Evolutionary conservation across 2,797 vertebrate species (phyloP), one percentile per base, ranked within the genome.

Genomic region (Mastacembelus armatus): DNA sequence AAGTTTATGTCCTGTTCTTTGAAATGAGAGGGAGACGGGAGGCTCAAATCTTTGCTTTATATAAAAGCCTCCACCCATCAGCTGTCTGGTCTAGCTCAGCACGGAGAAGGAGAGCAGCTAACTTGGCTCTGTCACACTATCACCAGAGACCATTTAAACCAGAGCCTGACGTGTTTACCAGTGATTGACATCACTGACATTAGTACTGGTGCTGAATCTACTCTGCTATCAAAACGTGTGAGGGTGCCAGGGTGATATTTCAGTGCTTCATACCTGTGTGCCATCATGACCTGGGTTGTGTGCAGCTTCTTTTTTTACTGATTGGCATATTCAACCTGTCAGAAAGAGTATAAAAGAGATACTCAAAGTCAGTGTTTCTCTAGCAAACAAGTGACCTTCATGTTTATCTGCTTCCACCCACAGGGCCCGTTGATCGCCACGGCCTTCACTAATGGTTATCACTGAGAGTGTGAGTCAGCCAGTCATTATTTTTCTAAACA

Each of bases 381-480:
- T n/a, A n/a, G 47, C 33, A 14, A 10, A 10, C 21, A 66, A 7
- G 1, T 67, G 11, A 69, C 35, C 11, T 52, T 33, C 21, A 69
- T 80, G 18, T 18, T 11, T 48, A 29, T 62, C 2, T 65, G 16
- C 12, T 81, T 74, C 15, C 64, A 51, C 65, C 78, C 24, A 2
- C 87, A 98, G 97, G 98, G 97, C 75, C 98, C 97, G 74, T 94
- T 99, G 96, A 99, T 99, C 85, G 98, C 98, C 87, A 99, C 98
- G 84, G 98, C 98, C 86, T 99, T 99, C 90, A 99, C 98, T 89
- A 99, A 99, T 71, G 98, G 98, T 88, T 99, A 99, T 91, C 98
- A 99, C 93, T 99, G 95, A 99, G 93, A 91, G 86, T 80, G 95
- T 95, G 87, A 95, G 95, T 84, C 33, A 30, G 33, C 48, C 38